Percentiles rank a stretch among this genome's conserved stretches.
Conservation (phyloP, 2,797 vertebrate species). For the Choloepus didactylus region DNA sequence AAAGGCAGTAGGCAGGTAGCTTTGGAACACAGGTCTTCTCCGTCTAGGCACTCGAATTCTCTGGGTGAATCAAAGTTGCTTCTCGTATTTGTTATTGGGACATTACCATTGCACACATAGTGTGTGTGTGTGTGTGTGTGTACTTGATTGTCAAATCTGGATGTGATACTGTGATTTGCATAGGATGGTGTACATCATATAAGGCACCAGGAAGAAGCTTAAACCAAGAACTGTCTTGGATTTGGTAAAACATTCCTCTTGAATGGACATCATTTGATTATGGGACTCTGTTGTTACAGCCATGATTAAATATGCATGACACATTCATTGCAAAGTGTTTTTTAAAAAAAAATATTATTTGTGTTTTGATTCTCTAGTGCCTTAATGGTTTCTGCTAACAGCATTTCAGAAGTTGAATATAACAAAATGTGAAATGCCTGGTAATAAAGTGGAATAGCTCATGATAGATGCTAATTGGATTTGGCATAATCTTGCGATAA, state of each 20-base stretch:
- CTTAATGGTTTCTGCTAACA: conserved; percentile 61
- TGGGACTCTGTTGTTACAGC: neutral
- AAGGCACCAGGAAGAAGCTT: neutral
- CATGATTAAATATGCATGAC: neutral
- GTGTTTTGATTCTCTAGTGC: conserved; percentile 55
- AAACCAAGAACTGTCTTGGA: neutral
- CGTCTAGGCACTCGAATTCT: neutral
- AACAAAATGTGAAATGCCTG: conserved; percentile 20
- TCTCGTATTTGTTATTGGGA: neutral
- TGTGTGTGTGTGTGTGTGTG: neutral
- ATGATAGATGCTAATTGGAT: neutral
- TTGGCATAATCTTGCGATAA: conserved; percentile 41
- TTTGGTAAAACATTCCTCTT: neutral
- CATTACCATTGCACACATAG: neutral
- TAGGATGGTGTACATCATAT: neutral
- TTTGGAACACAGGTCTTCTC: neutral
- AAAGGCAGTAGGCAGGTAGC: neutral
- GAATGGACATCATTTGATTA: neutral
- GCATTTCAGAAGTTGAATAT: conserved; percentile 41
- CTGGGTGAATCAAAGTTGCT: neutral
- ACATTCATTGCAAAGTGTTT: neutral
- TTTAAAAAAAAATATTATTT: neutral
- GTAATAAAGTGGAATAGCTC: neutral
- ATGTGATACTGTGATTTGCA: neutral
- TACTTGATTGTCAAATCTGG: neutral